Conservation (phyloP, 2,113 vertebrate species). For the Pterocles burchelli region DNA sequence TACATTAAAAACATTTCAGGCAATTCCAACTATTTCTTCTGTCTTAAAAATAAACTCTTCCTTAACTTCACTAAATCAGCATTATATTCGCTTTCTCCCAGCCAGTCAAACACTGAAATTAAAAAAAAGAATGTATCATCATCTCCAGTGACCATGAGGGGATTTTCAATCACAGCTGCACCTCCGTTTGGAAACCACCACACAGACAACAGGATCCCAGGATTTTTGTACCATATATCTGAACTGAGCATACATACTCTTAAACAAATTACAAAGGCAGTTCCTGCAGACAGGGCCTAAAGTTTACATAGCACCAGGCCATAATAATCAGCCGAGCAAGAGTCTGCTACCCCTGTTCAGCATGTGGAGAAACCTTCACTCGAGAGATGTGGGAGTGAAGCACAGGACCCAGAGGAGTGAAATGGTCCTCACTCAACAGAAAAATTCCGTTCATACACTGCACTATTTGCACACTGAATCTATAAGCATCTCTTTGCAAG, state of each 20-base stretch:
- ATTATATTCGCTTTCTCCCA: not conserved
- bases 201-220: not conserved
- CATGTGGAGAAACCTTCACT: not conserved
- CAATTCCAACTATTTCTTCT: not conserved
- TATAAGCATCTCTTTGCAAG: not conserved
- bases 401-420: not conserved
- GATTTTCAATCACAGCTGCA: not conserved
- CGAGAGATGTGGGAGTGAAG: not conserved
- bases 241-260: not conserved
- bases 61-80: not conserved
- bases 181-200: not conserved
- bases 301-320: not conserved
- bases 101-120: not conserved
- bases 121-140: not conserved
- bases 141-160: accelerated
- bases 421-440: not conserved
- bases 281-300: not conserved
- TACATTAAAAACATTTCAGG: not conserved
- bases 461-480: not conserved
- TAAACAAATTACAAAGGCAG: not conserved
- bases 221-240: accelerated
- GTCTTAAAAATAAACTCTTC: not conserved
- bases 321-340: not conserved
- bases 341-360: not conserved
- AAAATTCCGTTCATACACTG: not conserved